Conservation (phyloP, 1,140 invertebrate species). For the Sitobion miscanthi region DNA sequence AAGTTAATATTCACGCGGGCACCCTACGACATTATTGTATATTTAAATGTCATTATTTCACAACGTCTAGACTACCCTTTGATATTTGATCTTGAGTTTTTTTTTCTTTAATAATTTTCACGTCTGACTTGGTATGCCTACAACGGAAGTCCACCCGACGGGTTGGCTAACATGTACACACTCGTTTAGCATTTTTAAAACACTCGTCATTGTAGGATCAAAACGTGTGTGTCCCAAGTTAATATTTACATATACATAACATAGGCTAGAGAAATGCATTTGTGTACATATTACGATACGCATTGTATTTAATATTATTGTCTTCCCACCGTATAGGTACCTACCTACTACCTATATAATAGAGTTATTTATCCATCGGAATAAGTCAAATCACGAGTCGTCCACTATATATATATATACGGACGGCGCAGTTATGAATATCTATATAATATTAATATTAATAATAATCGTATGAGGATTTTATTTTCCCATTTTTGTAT, state of each 20-base stretch:
- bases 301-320: background rate
- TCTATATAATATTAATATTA: background rate
- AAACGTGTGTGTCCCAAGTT: background rate
- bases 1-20: background rate
- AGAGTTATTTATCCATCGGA: background rate
- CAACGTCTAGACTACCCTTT: conserved; percentile 22
- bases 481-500: background rate
- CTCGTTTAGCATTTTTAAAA: conserved; percentile 21
- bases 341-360: background rate
- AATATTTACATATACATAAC: conserved; percentile 4
- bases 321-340: background rate
- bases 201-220: background rate
- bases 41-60: conserved; percentile 4
- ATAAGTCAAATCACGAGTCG: conserved; percentile 6
- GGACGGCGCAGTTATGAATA: background rate
- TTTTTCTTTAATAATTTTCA: conserved; percentile 19
- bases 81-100: background rate
- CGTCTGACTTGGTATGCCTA: background rate
- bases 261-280: background rate
- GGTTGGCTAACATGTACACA: background rate
- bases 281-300: background rate
- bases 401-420: background rate
- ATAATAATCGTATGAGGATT: background rate
- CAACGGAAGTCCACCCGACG: conserved; percentile 26
- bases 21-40: background rate